These are phyloP conservation scores for Hydriomena furcata DNA, from an alignment of 2,888 invertebrate genomes.

Conservation along the genomic window DNA sequence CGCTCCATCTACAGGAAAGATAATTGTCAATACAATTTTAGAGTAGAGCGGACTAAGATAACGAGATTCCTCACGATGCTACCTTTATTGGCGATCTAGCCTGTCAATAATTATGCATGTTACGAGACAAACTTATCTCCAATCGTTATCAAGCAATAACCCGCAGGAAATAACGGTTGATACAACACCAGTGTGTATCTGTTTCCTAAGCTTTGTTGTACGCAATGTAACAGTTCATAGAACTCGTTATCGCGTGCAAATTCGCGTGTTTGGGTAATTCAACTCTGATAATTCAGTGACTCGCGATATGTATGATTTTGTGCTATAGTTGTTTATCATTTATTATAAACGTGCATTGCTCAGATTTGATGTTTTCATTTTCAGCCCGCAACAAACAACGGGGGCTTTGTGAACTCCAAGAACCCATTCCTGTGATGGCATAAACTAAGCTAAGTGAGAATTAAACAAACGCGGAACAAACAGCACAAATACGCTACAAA, in stretches of 20 bases:
- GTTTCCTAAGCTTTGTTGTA: slow-evolving; percentile 39
- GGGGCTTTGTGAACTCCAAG: slow-evolving; percentile 68
- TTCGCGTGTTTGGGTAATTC: slow-evolving; percentile 27
- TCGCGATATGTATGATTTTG: slow-evolving; percentile 23
- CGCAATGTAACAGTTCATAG: slow-evolving; percentile 43
- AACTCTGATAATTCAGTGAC: slow-evolving; percentile 23
- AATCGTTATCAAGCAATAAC: slow-evolving; percentile 31
- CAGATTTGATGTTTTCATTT: slow-evolving; percentile 38
- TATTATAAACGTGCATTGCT: slow-evolving; percentile 19
- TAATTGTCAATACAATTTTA: too few relatives aligned
- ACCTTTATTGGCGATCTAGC: background rate
- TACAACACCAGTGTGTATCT: slow-evolving; percentile 30
- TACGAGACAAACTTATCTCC: slow-evolving; percentile 20
- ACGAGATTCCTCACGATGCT: too few relatives aligned
- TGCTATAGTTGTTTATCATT: slow-evolving; percentile 16
- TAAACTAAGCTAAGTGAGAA: slow-evolving; percentile 53
- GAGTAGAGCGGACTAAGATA: too few relatives aligned
- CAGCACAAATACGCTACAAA: slow-evolving; percentile 79
- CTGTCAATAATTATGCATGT: slow-evolving; percentile 8
- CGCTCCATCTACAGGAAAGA: too few relatives aligned
- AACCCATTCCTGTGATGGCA: slow-evolving; percentile 76
- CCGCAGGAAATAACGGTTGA: slow-evolving; percentile 45
- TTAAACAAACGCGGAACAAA: slow-evolving; percentile 63
- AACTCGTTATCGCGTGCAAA: slow-evolving; percentile 41
- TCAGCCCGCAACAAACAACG: slow-evolving; percentile 66